Percentiles rank a stretch among this genome's conserved stretches.
Evolutionary conservation across 2,113 vertebrate species (phyloP).

Genomic region (Hiodon tergisus): DNA sequence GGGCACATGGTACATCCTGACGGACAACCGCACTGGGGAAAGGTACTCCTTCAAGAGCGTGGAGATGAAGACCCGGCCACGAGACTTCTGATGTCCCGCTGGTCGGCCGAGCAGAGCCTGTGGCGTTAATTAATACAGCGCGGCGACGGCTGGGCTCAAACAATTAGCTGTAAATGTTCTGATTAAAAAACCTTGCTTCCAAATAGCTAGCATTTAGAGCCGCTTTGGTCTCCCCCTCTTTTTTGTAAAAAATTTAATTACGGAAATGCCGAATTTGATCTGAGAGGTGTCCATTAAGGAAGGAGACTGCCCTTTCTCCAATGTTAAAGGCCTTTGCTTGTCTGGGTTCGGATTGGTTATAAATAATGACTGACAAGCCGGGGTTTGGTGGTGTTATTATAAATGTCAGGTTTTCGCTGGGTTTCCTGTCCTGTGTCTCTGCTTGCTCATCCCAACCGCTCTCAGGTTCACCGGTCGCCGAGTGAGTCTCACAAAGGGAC

Average conservation of each 20-base stretch:
- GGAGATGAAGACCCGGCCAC: slow-evolving; percentile 66
- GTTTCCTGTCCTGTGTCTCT: neutral
- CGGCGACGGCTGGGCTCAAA: too few relatives aligned
- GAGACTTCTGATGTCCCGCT: slow-evolving; percentile 29
- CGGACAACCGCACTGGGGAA: slow-evolving; percentile 63
- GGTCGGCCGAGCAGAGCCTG: neutral
- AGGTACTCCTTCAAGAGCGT: slow-evolving; percentile 69
- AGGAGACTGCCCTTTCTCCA: neutral
- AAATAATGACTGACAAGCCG: slow-evolving; percentile 3
- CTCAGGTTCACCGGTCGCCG: neutral
- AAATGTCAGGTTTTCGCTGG: neutral
- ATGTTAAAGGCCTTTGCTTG: neutral
- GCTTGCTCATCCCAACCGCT: neutral
- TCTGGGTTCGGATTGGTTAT: neutral
- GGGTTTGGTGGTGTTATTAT: neutral
- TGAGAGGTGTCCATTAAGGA: too few relatives aligned
- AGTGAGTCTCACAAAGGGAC: slow-evolving; percentile 17
- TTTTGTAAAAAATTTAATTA: too few relatives aligned
- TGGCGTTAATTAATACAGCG: too few relatives aligned
- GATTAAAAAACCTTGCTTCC: too few relatives aligned
- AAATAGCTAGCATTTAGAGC: too few relatives aligned
- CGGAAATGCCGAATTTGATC: too few relatives aligned
- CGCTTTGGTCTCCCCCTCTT: too few relatives aligned
- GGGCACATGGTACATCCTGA: slow-evolving; percentile 75
- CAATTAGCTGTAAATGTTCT: too few relatives aligned